These are phyloP conservation scores for Portevinia maculata DNA, from an alignment of 2,888 invertebrate species.

Conservation along the genomic window DNA sequence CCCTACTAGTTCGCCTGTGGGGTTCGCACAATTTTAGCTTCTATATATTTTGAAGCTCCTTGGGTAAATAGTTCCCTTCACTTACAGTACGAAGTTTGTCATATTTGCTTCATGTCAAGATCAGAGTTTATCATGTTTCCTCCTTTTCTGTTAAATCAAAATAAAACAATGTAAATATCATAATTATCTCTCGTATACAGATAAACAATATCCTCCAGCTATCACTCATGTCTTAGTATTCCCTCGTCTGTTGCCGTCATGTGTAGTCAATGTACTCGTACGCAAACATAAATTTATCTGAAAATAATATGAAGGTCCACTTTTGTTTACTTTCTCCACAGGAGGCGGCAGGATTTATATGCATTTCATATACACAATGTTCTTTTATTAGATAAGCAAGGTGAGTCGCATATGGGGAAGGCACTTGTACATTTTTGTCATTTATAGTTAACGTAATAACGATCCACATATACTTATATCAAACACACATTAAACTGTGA, in stretches of 20 bases:
- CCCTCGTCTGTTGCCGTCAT: conserved; percentile 22
- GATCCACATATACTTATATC: conserved; percentile 13
- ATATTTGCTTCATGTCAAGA: conserved; percentile 28
- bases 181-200: conserved; percentile 10
- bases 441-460: not conserved
- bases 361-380: not conserved
- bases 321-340: not conserved
- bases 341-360: not conserved
- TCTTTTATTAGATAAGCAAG: not conserved
- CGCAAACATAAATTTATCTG: not conserved
- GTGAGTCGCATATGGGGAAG: not conserved
- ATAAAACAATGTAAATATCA: conserved; percentile 21
- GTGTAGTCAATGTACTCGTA: conserved; percentile 24
- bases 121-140: conserved; percentile 10
- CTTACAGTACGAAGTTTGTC: conserved; percentile 14
- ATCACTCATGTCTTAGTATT: conserved; percentile 11
- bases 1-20: no score
- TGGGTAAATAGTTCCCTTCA: no score
- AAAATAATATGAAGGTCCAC: conserved; percentile 11
- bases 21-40: no score
- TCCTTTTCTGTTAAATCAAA: conserved; percentile 4
- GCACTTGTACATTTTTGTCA: conserved; percentile 1
- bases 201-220: not conserved
- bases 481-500: conserved; percentile 10
- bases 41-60: not conserved